phyloP scores from a whole-genome alignment of 2,113 vertebrate genomes.

The Gymnorhina tibicen region DNA sequence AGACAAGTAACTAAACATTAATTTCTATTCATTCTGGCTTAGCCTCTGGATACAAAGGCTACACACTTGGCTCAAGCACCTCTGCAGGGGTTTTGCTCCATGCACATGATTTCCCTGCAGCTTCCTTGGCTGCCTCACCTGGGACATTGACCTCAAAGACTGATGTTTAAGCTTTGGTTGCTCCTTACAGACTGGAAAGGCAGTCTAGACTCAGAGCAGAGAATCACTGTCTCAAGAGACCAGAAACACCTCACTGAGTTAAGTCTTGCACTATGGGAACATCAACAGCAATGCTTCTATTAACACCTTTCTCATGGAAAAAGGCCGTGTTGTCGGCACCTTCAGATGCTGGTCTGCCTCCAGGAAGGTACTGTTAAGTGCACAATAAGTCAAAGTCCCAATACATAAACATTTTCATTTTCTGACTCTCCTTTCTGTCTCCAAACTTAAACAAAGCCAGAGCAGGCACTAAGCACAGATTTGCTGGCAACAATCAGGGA shows the following conservation, averaged over 20 bases:
- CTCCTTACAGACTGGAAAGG: neutral
- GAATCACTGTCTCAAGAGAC: neutral
- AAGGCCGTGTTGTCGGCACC: rapidly evolving
- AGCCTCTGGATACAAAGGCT: neutral
- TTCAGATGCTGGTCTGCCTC: neutral
- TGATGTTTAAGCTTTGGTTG: neutral
- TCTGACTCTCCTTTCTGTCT: neutral
- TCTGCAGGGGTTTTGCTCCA: neutral
- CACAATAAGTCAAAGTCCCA: neutral
- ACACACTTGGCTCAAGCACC: neutral
- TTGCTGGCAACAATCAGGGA: neutral
- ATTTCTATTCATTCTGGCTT: neutral
- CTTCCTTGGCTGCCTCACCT: neutral
- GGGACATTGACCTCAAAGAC: neutral
- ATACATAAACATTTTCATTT: neutral
- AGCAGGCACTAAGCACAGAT: neutral
- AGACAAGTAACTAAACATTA: neutral
- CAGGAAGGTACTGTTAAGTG: neutral
- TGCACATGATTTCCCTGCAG: neutral
- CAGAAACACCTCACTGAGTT: neutral
- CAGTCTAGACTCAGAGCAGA: neutral
- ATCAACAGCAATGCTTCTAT: neutral
- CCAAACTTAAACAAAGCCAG: neutral
- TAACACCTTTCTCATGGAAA: neutral
- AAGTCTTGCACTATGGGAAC: neutral